A percentile compares a stretch with the other conserved stretches of the same genome.
These are phyloP conservation scores for Brachionus rubens DNA, from an alignment of 1,140 invertebrate species.

Conservation along the genomic window DNA sequence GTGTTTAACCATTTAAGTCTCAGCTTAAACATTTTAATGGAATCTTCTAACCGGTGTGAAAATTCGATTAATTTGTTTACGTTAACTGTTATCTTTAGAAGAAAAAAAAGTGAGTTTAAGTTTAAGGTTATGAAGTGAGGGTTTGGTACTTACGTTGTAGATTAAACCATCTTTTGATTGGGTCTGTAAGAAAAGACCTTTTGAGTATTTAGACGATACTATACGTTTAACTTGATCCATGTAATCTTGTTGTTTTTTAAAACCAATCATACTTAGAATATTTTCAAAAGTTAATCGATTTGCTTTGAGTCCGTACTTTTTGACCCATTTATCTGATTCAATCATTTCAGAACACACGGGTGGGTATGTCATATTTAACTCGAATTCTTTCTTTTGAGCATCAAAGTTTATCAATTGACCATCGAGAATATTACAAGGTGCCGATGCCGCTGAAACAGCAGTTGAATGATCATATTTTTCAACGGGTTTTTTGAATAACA, in stretches of 20 bases:
- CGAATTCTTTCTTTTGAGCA: constrained; percentile 23
- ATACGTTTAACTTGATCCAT: neutral
- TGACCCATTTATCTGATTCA: constrained; percentile 52
- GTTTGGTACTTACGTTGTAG: constrained; percentile 36
- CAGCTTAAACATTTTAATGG: constrained; percentile 53
- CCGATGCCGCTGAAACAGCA: neutral
- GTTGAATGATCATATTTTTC: constrained; percentile 30
- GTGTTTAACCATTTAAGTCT: constrained; percentile 58
- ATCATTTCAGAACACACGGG: constrained; percentile 6
- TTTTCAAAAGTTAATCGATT: constrained; percentile 54
- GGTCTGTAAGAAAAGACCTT: constrained; percentile 30
- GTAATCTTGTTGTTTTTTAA: constrained; percentile 54
- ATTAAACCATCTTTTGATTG: constrained; percentile 21
- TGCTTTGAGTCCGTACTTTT: constrained; percentile 56
- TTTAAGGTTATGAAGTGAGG: too few species aligned
- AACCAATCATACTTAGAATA: constrained; percentile 58
- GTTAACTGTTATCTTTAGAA: constrained; percentile 52
- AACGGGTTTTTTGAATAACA: neutral
- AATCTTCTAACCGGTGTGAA: constrained; percentile 53
- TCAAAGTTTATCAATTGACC: constrained; percentile 25
- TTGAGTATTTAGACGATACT: constrained; percentile 25
- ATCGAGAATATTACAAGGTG: constrained; percentile 10
- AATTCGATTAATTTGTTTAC: constrained; percentile 54
- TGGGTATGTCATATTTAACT: neutral
- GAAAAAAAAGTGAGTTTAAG: too few species aligned